Conservation (phyloP, 2,888 invertebrate species). For the Bombyx huttoni region DNA sequence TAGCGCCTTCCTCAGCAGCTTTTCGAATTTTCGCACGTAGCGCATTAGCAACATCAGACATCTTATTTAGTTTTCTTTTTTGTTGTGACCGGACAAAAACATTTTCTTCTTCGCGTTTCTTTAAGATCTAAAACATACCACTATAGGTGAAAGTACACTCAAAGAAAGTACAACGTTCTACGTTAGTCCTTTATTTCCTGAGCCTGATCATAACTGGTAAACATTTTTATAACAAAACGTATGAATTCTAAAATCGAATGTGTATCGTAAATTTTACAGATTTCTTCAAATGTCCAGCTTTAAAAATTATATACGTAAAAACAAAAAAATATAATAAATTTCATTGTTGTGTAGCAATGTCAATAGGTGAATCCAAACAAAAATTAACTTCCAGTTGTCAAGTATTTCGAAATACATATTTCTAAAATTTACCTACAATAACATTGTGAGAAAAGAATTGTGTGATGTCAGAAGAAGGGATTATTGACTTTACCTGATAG, state of each 20-base stretch:
- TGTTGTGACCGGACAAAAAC: constrained; percentile 84
- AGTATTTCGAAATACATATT: too few relatives aligned
- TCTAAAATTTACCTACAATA: too few relatives aligned
- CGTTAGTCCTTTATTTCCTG: too few relatives aligned
- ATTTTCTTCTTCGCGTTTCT: constrained; percentile 91
- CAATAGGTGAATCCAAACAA: too few relatives aligned
- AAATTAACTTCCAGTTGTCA: too few relatives aligned
- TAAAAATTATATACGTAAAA: neutral
- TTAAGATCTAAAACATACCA: constrained; percentile 70
- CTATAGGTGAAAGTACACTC: neutral
- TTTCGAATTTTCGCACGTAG: constrained; percentile 77
- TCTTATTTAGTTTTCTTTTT: constrained; percentile 81
- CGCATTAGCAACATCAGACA: constrained; percentile 79
- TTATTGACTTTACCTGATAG: constrained; percentile 72
- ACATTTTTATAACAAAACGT: too few relatives aligned
- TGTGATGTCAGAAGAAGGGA: neutral
- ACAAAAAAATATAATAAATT: neutral
- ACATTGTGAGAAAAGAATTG: too few relatives aligned
- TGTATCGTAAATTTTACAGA: too few relatives aligned
- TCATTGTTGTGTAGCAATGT: too few relatives aligned
- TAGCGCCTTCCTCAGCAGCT: constrained; percentile 75
- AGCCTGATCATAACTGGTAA: too few relatives aligned
- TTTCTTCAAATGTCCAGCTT: neutral
- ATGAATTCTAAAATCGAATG: too few relatives aligned
- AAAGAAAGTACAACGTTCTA: neutral